phyloP scores from a whole-genome alignment of 1,140 invertebrate species.

The Cotesia chilonis region DNA sequence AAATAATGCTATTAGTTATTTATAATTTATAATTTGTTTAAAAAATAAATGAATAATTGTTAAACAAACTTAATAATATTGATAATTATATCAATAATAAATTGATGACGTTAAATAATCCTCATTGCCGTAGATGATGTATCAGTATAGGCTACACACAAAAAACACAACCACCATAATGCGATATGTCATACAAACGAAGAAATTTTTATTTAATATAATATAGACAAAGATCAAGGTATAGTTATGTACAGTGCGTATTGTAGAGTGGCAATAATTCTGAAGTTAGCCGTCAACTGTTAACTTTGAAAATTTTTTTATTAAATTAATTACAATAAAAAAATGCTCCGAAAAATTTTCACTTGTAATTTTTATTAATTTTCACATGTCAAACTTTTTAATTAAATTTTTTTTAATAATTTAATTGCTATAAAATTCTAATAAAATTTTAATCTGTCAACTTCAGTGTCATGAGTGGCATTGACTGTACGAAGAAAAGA shows the following conservation, averaged over 20 bases:
- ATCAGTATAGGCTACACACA: neutral
- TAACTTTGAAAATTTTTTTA: too few relatives aligned
- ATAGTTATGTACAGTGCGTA: neutral
- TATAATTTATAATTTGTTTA: neutral
- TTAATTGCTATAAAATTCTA: too few relatives aligned
- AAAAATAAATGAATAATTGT: neutral
- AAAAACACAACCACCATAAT: constrained; percentile 17
- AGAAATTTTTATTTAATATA: neutral
- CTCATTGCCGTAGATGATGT: neutral
- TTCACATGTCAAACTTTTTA: too few relatives aligned
- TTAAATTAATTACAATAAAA: too few relatives aligned
- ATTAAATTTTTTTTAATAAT: too few relatives aligned
- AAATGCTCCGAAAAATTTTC: too few relatives aligned
- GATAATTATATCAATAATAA: too few relatives aligned
- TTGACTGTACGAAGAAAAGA: neutral
- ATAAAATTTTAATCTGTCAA: too few relatives aligned
- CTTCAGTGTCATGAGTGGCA: too few relatives aligned
- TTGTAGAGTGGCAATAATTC: too few relatives aligned
- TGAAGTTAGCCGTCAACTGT: too few relatives aligned
- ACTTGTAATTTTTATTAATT: too few relatives aligned
- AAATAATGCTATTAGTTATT: neutral
- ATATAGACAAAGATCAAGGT: neutral
- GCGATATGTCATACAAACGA: neutral
- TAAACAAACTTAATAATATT: neutral
- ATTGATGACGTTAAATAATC: neutral